Evolutionary conservation across 2,797 vertebrate genomes (phyloP), one percentile per base, ranked within the genome.

Genomic region (Cuniculus paca): DNA sequence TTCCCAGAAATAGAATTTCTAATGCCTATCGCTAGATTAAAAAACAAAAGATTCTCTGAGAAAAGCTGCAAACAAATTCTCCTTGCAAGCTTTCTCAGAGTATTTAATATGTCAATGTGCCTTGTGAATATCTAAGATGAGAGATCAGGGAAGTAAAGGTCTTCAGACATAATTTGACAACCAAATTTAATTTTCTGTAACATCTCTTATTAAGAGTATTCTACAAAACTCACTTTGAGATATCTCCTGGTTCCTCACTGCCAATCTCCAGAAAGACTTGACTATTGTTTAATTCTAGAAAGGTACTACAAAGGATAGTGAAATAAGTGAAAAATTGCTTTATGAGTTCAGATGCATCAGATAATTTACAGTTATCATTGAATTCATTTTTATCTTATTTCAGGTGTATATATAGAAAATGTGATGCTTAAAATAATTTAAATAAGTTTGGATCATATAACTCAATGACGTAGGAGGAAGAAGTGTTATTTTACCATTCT

Each of bases 171-270:
- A 80, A 68, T 50, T 92, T 82, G 60, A 81, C 26, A 90, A 65
- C 24, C 26, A 86, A 56, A 94, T 92, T 85, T 90, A 94, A 74
- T 58, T 87, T 72, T 83, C 45, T 60, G 39, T 36, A 39, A 36
- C 20, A 65, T 60, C 45, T 78, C 34, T 79, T 72, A 65, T 39
- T 50, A 86, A 52, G 10, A 56, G 5, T 34, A 26, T 39, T 70
- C 68, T 50, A 70, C 20, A 54, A 42, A 86, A 5, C 20, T 80
- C 10, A 31, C 11, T 78, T 82, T 52, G 79, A 91, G 79, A 48
- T 58, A 28, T 34, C 7, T 68, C 1, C n/a, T 28, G 48, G 39
- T 86, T 36, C 52, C 36, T 87, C 52, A 74, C 11, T 63, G 63
- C 6, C 63, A 88, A 39, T 17, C 7, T 75, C 52, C 28, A 79